Evolutionary conservation across 2,888 invertebrate species (phyloP), one percentile per base, ranked within the genome.

Genomic region (Cheilosia urbana): DNA sequence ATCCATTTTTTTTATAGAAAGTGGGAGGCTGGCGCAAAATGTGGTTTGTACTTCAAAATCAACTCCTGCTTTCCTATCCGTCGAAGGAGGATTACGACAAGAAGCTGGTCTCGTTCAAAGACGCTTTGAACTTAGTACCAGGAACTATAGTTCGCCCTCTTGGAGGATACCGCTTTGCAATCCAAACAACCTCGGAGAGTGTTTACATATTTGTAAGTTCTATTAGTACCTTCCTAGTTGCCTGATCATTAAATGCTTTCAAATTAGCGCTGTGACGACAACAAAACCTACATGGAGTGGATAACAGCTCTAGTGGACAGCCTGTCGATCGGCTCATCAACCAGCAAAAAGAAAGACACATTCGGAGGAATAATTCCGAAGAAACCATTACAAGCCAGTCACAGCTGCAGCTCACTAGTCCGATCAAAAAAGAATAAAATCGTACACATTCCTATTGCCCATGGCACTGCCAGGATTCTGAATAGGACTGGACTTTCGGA

Each of bases 21-120:
- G 89, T 90, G 55, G 90, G 90, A 13, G 90, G 90, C 6, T 90
- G 90, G 90, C 87, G 89, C 17, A 90, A 90, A 84, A 87, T 90
- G 84, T 90, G 90, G 90, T 90, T 90, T 84, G 90, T 90, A 30
- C 68, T 90, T 40, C 90, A 90, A 79, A 90, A 90, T 76, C 90
- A 90, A 80, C 85, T 90, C 30, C 49, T 90, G 19, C 88, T 90
- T 7, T 90, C 90, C 5, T 90, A 90, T 76, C 88, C 88, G 13
- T 90, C 90, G 0, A 89, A 89, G 63, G 90, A 90, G 37, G 90
- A 90, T 72, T 90, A 90, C 68, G 90, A 90, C 73, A 90, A 89
- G 60, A 90, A 90, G 69, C 87, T 90, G 75, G 89, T 89, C 24
- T 89, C 90, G 63, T 90, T 90, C 73, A 90, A 90, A 83, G 90